These are phyloP conservation scores for Trinorchestia longiramus DNA, from an alignment of 1,140 invertebrate genomes.

Conservation along the genomic window DNA sequence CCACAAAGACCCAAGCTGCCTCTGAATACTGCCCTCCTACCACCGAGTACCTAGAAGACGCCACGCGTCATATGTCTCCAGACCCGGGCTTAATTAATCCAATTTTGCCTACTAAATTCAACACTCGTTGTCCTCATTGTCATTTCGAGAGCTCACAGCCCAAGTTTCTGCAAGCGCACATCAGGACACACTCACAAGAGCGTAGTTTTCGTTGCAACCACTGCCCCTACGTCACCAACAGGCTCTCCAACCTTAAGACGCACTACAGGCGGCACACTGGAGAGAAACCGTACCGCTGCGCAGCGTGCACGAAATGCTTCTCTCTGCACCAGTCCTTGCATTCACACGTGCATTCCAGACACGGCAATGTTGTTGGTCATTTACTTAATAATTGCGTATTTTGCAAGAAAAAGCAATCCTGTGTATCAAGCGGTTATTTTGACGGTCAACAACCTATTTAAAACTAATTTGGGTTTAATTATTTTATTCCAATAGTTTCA, in stretches of 20 bases:
- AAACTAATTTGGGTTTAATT: neutral
- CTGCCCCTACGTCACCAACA: constrained; percentile 28
- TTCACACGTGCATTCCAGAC: neutral
- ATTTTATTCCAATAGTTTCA: too few relatives aligned
- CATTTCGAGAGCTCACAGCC: neutral
- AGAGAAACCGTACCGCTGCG: constrained; percentile 52
- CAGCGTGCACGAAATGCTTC: constrained; percentile 28
- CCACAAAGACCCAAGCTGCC: neutral
- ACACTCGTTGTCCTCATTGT: constrained; percentile 1
- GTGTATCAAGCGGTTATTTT: neutral
- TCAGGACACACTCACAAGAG: constrained; percentile 9
- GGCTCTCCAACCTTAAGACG: constrained; percentile 50
- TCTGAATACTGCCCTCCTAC: neutral
- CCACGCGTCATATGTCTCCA: neutral
- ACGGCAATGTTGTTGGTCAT: neutral
- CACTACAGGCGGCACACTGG: constrained; percentile 54
- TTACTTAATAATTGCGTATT: neutral
- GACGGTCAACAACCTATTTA: neutral
- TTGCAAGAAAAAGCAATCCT: neutral
- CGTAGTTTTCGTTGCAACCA: constrained; percentile 16
- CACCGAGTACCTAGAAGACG: neutral
- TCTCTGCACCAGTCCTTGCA: constrained; percentile 18
- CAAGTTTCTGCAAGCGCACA: constrained; percentile 21
- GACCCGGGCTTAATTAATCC: neutral
- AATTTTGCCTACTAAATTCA: neutral